A percentile compares a stretch with the other conserved stretches of the same genome.
Evolutionary conservation across 2,888 invertebrate genomes (phyloP).

Genomic region (Balanococcus diminutus): DNA sequence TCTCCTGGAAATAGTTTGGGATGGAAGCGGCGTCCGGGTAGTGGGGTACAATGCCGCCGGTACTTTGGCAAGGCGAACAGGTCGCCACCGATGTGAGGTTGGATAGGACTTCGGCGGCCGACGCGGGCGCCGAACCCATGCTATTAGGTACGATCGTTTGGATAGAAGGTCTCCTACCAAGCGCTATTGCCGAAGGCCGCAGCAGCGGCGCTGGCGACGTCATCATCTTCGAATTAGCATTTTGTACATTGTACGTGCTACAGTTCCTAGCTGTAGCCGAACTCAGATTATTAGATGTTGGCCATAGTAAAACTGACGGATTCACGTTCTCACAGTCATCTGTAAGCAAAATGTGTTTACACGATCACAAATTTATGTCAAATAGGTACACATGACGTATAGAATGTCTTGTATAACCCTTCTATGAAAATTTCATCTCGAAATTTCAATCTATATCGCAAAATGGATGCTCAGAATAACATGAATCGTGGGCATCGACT

Average conservation of each 20-base stretch:
- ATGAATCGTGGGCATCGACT: too few relatives aligned
- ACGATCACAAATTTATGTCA: slow-evolving; percentile 17
- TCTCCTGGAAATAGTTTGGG: neutral
- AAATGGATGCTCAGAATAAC: too few relatives aligned
- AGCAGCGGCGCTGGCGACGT: neutral
- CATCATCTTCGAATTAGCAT: slow-evolving; percentile 42
- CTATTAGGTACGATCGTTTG: slow-evolving; percentile 36
- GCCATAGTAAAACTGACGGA: slow-evolving; percentile 46
- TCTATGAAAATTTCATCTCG: too few relatives aligned
- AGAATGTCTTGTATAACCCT: too few relatives aligned
- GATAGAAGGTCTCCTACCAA: slow-evolving; percentile 17
- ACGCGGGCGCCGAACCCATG: neutral
- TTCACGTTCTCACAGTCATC: slow-evolving; percentile 43
- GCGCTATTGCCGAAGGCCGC: slow-evolving; percentile 38
- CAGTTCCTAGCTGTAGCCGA: neutral
- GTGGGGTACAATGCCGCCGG: neutral
- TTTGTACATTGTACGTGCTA: neutral
- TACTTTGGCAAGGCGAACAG: neutral
- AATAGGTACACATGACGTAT: too few relatives aligned
- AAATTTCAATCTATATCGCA: too few relatives aligned
- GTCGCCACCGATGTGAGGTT: neutral
- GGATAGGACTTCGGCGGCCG: neutral
- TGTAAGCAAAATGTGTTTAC: slow-evolving; percentile 47
- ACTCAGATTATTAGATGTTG: slow-evolving; percentile 9
- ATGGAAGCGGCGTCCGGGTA: neutral